Percentiles rank a stretch among this genome's conserved stretches.
phyloP scores from a whole-genome alignment of 2,888 invertebrate genomes.

The Calephelis perditalis region DNA sequence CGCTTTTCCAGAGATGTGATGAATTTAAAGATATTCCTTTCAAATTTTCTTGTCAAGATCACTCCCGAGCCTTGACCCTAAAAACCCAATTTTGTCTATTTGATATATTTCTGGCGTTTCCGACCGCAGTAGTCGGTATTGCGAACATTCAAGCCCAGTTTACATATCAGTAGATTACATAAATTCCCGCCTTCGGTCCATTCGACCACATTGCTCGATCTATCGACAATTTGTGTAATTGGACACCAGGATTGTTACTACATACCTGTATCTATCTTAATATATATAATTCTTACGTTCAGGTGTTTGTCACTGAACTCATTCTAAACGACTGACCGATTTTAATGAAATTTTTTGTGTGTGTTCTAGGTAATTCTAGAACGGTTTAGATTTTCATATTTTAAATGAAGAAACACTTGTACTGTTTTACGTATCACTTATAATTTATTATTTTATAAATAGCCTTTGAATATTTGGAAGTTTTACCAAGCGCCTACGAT shows the following conservation, averaged over 20 bases:
- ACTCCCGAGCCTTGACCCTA: neutral
- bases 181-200: constrained; percentile 1
- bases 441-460: too few relatives aligned
- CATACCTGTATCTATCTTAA: neutral
- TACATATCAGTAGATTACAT: constrained; percentile 4
- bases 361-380: too few relatives aligned
- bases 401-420: neutral
- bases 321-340: too few relatives aligned
- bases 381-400: too few relatives aligned
- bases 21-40: too few relatives aligned
- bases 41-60: neutral
- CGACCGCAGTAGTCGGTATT: neutral
- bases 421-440: too few relatives aligned
- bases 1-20: too few relatives aligned
- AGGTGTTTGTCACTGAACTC: too few relatives aligned
- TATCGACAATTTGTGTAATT: constrained; percentile 5
- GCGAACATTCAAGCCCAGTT: constrained; percentile 1
- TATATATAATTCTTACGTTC: too few relatives aligned
- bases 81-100: neutral
- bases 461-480: too few relatives aligned
- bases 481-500: too few relatives aligned
- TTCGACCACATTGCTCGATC: constrained; percentile 2
- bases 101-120: constrained; percentile 1
- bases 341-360: too few relatives aligned
- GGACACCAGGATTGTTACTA: neutral